These are phyloP conservation scores for Rhagophthalmus giganteus DNA, from an alignment of 2,888 invertebrate genomes.

Conservation along the genomic window DNA sequence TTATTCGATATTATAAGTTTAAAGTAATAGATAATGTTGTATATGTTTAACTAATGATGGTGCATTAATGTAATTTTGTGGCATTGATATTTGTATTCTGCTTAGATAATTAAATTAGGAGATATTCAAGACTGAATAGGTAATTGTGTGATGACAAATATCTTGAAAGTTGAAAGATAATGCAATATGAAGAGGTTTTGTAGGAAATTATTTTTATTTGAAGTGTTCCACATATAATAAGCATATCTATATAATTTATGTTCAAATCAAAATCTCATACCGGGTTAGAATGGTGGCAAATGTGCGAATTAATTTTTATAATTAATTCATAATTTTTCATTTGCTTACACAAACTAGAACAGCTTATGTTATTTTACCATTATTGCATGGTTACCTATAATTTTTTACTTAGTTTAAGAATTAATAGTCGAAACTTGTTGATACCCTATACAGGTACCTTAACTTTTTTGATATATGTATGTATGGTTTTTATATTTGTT, in stretches of 20 bases:
- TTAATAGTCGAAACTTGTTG: slow-evolving; percentile 5
- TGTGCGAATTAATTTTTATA: background rate
- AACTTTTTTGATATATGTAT: slow-evolving; percentile 2
- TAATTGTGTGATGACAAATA: slow-evolving; percentile 14
- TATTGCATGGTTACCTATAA: background rate
- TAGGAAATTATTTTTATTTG: slow-evolving; percentile 20
- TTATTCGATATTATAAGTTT: slow-evolving; percentile 34
- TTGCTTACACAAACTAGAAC: too few relatives aligned
- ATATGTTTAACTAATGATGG: slow-evolving; percentile 29
- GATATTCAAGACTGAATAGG: slow-evolving; percentile 30
- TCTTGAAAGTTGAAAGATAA: slow-evolving; percentile 12
- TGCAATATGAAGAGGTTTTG: slow-evolving; percentile 16
- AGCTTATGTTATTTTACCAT: background rate
- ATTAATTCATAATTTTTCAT: background rate
- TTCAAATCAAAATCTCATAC: too few relatives aligned
- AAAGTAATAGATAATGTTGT: slow-evolving; percentile 26
- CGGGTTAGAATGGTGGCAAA: background rate
- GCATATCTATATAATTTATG: too few relatives aligned
- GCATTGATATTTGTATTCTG: slow-evolving; percentile 33
- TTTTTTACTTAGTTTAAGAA: background rate
- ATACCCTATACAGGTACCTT: slow-evolving; percentile 1
- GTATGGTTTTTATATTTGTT: slow-evolving; percentile 16
- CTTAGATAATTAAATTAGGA: slow-evolving; percentile 20
- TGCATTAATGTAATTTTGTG: slow-evolving; percentile 36
- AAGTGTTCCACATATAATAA: slow-evolving; percentile 11